Conservation (phyloP, 1,140 invertebrate genomes). For the Tetraneura akinire region DNA sequence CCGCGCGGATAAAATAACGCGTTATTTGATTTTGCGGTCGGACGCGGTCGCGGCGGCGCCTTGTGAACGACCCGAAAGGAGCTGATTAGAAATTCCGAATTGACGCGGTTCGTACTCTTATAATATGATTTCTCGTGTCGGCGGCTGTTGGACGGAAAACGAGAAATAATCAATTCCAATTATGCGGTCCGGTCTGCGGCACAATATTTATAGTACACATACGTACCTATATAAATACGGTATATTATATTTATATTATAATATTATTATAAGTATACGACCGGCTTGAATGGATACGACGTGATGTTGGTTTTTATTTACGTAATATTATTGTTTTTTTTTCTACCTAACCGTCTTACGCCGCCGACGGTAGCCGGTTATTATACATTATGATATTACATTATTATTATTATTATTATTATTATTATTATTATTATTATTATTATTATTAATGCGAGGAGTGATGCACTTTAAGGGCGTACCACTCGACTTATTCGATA, state of each 20-base stretch:
- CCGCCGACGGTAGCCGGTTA: slow-evolving; percentile 5
- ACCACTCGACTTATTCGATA: slow-evolving; percentile 21
- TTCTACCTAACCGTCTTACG: not conserved
- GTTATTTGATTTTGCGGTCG: slow-evolving; percentile 51
- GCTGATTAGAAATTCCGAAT: slow-evolving; percentile 26
- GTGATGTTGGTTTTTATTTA: slow-evolving; percentile 34
- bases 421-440: too few species aligned
- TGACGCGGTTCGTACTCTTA: too few species aligned
- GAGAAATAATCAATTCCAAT: slow-evolving; percentile 41
- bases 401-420: too few species aligned
- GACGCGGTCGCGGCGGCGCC: slow-evolving; percentile 21
- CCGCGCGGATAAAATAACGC: not conserved
- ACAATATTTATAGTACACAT: not conserved
- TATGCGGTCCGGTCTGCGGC: not conserved
- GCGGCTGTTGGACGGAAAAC: slow-evolving; percentile 3
- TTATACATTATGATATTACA: too few species aligned
- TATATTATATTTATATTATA: too few species aligned
- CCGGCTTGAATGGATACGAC: slow-evolving; percentile 24
- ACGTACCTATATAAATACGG: not conserved
- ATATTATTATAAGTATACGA: not conserved
- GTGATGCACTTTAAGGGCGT: slow-evolving; percentile 25
- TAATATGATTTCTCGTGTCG: slow-evolving; percentile 25
- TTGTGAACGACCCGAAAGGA: not conserved
- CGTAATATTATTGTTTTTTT: not conserved
- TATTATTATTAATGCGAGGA: too few species aligned